Conservation (phyloP, 2,888 invertebrate genomes). For the Resseliella maxima region DNA sequence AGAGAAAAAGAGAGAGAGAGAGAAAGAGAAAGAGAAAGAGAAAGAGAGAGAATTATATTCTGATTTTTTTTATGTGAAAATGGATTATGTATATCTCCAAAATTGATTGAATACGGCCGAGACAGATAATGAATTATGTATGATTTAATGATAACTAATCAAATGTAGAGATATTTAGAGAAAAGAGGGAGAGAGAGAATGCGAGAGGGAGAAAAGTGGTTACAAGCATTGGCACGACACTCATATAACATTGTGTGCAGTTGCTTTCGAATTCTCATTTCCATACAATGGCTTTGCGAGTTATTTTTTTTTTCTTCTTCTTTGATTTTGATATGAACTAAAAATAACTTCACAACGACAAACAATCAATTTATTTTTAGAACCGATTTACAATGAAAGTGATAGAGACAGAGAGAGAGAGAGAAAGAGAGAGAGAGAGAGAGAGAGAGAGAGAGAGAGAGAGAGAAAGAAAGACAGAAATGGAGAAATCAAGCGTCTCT, state of each 20-base stretch:
- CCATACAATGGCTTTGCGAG: neutral
- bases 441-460: no score
- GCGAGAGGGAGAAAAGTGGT: neutral
- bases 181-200: no score
- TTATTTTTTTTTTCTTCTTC: conserved; percentile 1
- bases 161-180: no score
- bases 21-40: no score
- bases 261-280: conserved; percentile 6
- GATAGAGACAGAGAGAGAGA: no score
- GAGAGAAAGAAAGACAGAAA: neutral
- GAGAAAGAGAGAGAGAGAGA: no score
- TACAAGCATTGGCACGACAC: neutral
- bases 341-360: neutral
- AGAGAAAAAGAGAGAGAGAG: no score
- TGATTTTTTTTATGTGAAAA: neutral
- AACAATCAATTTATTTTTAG: conserved; percentile 9
- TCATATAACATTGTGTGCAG: neutral
- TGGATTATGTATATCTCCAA: neutral
- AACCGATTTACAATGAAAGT: neutral
- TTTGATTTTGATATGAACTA: conserved; percentile 6
- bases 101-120: neutral
- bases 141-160: neutral
- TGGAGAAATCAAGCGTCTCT: no score
- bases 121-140: neutral
- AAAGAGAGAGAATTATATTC: no score